Evolutionary conservation across 2,797 vertebrate species (phyloP), one percentile per base, ranked within the genome.

Genomic region (Miichthys miiuy): DNA sequence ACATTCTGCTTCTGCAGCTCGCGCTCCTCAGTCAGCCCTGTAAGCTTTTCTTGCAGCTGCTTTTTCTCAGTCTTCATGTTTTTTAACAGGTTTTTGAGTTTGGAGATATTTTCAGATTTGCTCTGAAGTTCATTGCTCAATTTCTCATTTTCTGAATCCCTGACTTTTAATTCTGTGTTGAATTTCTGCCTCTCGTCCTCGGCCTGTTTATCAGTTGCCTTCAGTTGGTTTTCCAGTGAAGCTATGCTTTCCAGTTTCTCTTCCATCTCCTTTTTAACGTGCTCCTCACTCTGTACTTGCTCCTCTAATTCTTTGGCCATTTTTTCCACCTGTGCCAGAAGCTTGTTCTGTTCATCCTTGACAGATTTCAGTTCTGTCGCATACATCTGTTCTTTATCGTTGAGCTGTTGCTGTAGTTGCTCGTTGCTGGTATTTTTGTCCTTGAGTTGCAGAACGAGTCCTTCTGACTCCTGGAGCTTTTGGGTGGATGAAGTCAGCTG

Each of bases 341-440:
- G 90, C 41, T 87, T 89, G 84, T 97, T 96, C 46, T 94, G 91
- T 6, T 96, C 95, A 5, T 96, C 96, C 85, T 96, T 96, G 51
- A 94, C 23, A 1, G 93, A 88, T 76, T 97, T 97, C 23, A 97
- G 84, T 44, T 97, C 96, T n/a, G 89, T 94, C 72, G 96, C 94
- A 81, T 95, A 89, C 0, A 20, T 80, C 83, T 94, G 86, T 47
- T 96, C 95, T 67, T 85, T 93, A 58, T 96, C 93, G 2, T 88
- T 58, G 16, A 96, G 87, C 75, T 94, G 89, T 23, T 57, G 80
- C 64, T 89, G 86, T 21, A 94, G 89, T 65, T 93, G 92, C 58
- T 95, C 93, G n/a, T 87, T 94, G 27, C 84, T 80, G 20, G 51
- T 44, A 18, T 54, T 89, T 63, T 70, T 90, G 80, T 95, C 94